Conservation (phyloP, 2,113 vertebrate species). For the Misgurnus mizolepis region DNA sequence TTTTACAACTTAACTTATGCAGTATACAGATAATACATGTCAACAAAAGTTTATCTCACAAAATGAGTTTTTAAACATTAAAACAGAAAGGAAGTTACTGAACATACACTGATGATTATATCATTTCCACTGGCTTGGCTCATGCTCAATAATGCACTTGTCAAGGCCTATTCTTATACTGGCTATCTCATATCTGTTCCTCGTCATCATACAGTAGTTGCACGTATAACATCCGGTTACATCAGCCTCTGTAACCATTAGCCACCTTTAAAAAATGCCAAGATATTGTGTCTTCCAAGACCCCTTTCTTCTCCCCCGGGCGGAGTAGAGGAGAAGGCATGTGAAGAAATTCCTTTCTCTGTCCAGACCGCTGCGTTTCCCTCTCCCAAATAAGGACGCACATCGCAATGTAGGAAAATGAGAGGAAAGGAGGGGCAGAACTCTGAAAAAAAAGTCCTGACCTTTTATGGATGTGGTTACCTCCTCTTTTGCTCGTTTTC, state of each 20-base stretch:
- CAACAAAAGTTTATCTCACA: no score
- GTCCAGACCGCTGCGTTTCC: slow-evolving; percentile 62
- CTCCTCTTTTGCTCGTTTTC: slow-evolving; percentile 44
- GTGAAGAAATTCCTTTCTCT: slow-evolving; percentile 69
- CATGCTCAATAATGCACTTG: no score
- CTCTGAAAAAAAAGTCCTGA: slow-evolving; percentile 27
- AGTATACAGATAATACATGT: no score
- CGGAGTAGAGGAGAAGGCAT: slow-evolving; percentile 64
- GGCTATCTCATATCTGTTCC: neutral
- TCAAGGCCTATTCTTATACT: neutral
- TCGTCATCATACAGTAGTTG: neutral
- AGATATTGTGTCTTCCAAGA: neutral
- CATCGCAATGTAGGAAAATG: slow-evolving; percentile 56
- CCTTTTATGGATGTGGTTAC: slow-evolving; percentile 52
- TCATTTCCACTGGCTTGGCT: no score
- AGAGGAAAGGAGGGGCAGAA: slow-evolving; percentile 51
- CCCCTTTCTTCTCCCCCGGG: slow-evolving; percentile 39
- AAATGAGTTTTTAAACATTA: no score
- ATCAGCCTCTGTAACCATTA: slow-evolving; percentile 2
- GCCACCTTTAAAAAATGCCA: slow-evolving; percentile 19
- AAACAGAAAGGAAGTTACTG: no score
- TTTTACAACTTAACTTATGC: neutral
- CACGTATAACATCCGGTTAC: slow-evolving; percentile 5
- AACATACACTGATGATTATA: no score
- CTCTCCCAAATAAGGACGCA: slow-evolving; percentile 73